A percentile compares a stretch with the other conserved stretches of the same genome.
Conservation (phyloP, 2,113 vertebrate species). For the Chiloscyllium plagiosum region DNA sequence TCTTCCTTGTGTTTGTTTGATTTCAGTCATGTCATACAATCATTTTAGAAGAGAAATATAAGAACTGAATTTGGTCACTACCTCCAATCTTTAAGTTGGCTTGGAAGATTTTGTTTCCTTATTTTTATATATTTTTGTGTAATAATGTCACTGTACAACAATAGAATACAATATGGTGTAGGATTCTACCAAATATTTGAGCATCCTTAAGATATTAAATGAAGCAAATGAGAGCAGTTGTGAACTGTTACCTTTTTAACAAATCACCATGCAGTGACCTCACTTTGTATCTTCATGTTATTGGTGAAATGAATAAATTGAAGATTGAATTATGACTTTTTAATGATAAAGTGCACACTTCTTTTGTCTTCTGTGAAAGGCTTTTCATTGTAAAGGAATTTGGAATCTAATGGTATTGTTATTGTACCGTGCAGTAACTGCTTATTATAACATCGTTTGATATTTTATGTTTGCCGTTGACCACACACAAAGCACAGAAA, state of each 20-base stretch:
- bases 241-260: neutral
- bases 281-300: slow-evolving; percentile 7
- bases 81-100: slow-evolving; percentile 31
- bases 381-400: neutral
- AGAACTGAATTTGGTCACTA: slow-evolving; percentile 30
- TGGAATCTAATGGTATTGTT: neutral
- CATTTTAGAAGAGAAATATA: slow-evolving; percentile 16
- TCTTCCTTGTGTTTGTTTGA: slow-evolving; percentile 30
- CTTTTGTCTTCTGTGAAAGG: neutral
- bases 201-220: slow-evolving; percentile 3
- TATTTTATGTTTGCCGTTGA: neutral
- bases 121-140: slow-evolving; percentile 16
- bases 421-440: neutral
- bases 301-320: neutral
- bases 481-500: neutral
- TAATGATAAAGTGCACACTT: neutral
- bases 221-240: neutral
- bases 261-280: neutral
- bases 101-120: slow-evolving; percentile 6
- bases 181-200: neutral
- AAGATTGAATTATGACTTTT: neutral
- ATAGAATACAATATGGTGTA: neutral
- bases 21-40: slow-evolving; percentile 12
- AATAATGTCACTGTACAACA: slow-evolving; percentile 13
- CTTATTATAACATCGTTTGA: neutral